Evolutionary conservation across 2,888 invertebrate genomes (phyloP).

Genomic region (Anthrax anthrax): DNA sequence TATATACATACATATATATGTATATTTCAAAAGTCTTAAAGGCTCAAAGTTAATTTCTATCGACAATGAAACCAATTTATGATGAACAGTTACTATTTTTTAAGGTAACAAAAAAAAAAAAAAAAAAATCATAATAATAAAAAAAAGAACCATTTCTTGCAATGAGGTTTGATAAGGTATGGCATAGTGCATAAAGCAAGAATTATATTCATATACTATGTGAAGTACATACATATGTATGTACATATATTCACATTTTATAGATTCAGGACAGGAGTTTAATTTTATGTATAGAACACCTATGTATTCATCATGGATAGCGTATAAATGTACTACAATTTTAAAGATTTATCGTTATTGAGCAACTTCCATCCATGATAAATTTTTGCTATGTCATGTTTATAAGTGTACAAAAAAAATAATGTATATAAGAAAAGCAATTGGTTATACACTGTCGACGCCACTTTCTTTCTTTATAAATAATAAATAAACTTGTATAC

Average conservation of each 20-base stretch:
- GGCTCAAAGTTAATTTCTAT: conserved; percentile 11
- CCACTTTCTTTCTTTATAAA: conserved; percentile 1
- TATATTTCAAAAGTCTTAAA: neutral
- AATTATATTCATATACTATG: too few species aligned
- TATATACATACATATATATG: too few species aligned
- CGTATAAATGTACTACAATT: conserved; percentile 9
- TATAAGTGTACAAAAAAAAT: neutral
- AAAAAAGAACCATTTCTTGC: too few species aligned
- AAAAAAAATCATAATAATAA: too few species aligned
- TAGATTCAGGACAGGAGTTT: too few species aligned
- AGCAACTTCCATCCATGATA: conserved; percentile 4
- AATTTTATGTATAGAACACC: too few species aligned
- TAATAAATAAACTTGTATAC: too few species aligned
- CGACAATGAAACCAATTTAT: conserved; percentile 14
- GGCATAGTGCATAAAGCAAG: too few species aligned
- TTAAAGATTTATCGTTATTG: conserved; percentile 9
- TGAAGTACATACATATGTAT: neutral
- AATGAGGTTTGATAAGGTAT: too few species aligned
- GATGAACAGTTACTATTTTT: conserved; percentile 9
- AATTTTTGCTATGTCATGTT: conserved; percentile 11
- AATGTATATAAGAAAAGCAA: too few species aligned
- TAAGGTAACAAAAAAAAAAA: too few species aligned
- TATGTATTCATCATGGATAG: too few species aligned
- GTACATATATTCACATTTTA: conserved; percentile 8
- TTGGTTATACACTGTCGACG: neutral